phyloP scores from a whole-genome alignment of 2,113 vertebrate species.

The Pyxicephalus adspersus region DNA sequence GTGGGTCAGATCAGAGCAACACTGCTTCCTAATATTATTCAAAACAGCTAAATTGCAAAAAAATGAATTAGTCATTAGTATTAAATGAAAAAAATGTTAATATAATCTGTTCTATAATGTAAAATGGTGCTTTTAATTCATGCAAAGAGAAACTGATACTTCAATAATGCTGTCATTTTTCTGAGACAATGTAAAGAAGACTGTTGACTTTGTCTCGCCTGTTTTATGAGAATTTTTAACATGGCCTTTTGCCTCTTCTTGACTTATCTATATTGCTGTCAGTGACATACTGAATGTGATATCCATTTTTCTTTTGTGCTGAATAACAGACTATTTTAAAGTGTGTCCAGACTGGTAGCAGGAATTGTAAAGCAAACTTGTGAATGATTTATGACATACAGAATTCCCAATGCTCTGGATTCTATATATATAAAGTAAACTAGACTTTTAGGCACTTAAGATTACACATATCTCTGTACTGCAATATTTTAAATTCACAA shows the following conservation, averaged over 20 bases:
- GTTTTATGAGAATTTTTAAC: slow-evolving; percentile 39
- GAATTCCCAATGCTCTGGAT: background rate
- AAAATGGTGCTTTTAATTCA: background rate
- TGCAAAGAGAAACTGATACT: background rate
- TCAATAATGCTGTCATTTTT: background rate
- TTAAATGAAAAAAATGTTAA: no score
- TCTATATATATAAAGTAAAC: background rate
- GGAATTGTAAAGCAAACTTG: slow-evolving; percentile 17
- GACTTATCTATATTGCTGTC: slow-evolving; percentile 25
- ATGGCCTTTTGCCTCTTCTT: slow-evolving; percentile 31
- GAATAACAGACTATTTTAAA: slow-evolving; percentile 43
- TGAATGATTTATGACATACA: slow-evolving; percentile 3
- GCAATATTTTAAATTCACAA: background rate
- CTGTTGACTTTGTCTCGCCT: background rate
- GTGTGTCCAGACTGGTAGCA: slow-evolving; percentile 2
- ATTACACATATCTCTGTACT: background rate
- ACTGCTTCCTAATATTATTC: no score
- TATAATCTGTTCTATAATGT: no score
- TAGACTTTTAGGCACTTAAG: background rate
- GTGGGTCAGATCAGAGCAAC: no score
- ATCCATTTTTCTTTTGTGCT: slow-evolving; percentile 30
- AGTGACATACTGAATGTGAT: slow-evolving; percentile 24
- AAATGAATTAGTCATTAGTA: no score
- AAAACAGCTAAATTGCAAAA: no score
- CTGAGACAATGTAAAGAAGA: background rate